Evolutionary conservation across 2,888 invertebrate species (phyloP), one percentile per base, ranked within the genome.

Genomic region (Marronus borbonicus): DNA sequence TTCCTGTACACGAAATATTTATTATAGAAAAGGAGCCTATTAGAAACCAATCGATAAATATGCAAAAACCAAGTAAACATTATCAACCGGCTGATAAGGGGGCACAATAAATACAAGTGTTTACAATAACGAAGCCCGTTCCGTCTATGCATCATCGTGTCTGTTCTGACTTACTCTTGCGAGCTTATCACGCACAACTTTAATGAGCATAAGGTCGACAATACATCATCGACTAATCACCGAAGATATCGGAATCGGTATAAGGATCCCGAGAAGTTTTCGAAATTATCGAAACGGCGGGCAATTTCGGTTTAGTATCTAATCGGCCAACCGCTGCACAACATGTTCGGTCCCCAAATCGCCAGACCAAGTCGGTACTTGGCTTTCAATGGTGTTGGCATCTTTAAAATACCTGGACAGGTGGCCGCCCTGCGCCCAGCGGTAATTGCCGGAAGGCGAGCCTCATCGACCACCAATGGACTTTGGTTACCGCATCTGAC

Each of bases 401-500:
- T 86, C 76, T 85, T 84, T 76, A 85, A 83, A 80, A 75, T 86
- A 44, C 86, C 86, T 5, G 85, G 83, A 50, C 86, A 86, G 80
- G 78, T 86, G 58, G 84, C 84, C 31, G 86, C 86, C n/a, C 80
- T 86, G 4, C 80, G 85, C 24, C 85, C 86, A 7, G 60, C 77
- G 12, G 76, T 80, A 28, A 24, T 82, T 24, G 39, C 28, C 10
- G 64, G 72, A 24, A 70, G 66, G 28, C 81, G 85, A 76, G 77
- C 80, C 65, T 85, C 83, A 44, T 89, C 87, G 69, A 88, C 87
- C 68, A 85, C 86, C 2, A 83, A 85, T 14, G 86, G 86, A 64
- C 80, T 87, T 68, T 87, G 87, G 87, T 79, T 87, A 39, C 86
- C 88, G 10, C 86, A 86, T 80, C 80, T 85, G 66, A 86, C 86